A percentile compares a stretch with the other conserved stretches of the same genome.
Evolutionary conservation across 2,888 invertebrate species (phyloP).

Genomic region (Eucera pruinosa): DNA sequence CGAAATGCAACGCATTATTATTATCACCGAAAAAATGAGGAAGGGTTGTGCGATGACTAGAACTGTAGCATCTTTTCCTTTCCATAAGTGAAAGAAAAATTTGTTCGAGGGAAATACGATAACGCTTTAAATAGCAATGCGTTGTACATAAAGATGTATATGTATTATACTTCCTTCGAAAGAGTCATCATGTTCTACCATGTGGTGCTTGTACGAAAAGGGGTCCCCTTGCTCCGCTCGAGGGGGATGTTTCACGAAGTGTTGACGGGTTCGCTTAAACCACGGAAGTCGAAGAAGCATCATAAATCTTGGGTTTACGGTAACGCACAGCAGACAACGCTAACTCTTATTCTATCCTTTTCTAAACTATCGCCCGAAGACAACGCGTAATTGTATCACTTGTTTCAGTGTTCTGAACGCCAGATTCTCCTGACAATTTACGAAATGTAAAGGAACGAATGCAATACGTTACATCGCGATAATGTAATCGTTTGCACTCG

Average conservation of each 20-base stretch:
- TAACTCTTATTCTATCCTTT: background rate
- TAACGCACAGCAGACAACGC: background rate
- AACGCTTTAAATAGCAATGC: conserved; percentile 55
- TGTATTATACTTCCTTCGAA: conserved; percentile 60
- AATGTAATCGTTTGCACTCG: no score
- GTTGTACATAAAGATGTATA: conserved; percentile 18
- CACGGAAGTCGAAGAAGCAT: conserved; percentile 70
- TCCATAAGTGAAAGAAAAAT: no score
- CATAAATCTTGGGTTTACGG: conserved; percentile 59
- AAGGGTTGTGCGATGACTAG: no score
- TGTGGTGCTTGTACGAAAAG: conserved; percentile 63
- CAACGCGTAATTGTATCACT: background rate
- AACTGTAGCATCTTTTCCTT: no score
- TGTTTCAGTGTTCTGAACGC: background rate
- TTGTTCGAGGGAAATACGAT: background rate
- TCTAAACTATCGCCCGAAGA: background rate
- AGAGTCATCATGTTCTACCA: conserved; percentile 73
- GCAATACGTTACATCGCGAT: no score
- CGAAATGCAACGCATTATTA: no score
- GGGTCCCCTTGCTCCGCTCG: conserved; percentile 49
- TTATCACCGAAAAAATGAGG: no score
- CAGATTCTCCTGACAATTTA: background rate
- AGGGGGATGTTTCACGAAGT: conserved; percentile 72
- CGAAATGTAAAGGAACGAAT: no score
- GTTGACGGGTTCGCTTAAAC: conserved; percentile 76